Percentiles rank a stretch among this genome's conserved stretches.
Conservation (phyloP, 2,113 vertebrate species). For the Murina feae region DNA sequence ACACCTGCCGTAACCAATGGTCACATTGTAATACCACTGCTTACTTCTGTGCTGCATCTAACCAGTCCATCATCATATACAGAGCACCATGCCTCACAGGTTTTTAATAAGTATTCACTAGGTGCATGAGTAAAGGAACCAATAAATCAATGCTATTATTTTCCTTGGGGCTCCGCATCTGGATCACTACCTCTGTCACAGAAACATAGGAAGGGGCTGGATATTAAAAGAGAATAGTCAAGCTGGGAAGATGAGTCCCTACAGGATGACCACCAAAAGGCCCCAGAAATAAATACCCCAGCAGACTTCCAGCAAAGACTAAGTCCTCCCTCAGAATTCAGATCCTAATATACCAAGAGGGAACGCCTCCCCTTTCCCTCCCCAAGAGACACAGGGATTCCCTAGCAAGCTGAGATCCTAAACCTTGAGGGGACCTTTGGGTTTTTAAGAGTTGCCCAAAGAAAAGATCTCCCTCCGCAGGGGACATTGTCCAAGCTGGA, state of each 20-base stretch:
- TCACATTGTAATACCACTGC: neutral
- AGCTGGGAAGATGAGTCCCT: neutral
- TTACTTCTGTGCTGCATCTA: neutral
- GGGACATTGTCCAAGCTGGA: neutral
- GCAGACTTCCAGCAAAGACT: neutral
- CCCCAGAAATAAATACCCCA: neutral
- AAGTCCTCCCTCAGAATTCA: neutral
- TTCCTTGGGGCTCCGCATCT: neutral
- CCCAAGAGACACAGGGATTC: neutral
- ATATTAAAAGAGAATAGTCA: neutral
- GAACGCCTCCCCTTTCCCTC: neutral
- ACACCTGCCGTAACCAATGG: no score
- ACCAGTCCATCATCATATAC: neutral
- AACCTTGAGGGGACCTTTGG: neutral
- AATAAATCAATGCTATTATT: neutral
- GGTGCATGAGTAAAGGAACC: neutral
- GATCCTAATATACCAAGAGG: neutral
- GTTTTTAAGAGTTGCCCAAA: neutral
- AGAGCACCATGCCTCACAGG: neutral
- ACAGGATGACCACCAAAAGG: neutral
- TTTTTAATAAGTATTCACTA: slow-evolving; percentile 22
- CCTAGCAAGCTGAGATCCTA: neutral
- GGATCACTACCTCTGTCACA: neutral
- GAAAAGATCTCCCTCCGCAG: neutral
- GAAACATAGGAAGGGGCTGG: neutral